These are phyloP conservation scores for Microcebus murinus DNA, from an alignment of 2,113 vertebrate species.

Conservation along the genomic window DNA sequence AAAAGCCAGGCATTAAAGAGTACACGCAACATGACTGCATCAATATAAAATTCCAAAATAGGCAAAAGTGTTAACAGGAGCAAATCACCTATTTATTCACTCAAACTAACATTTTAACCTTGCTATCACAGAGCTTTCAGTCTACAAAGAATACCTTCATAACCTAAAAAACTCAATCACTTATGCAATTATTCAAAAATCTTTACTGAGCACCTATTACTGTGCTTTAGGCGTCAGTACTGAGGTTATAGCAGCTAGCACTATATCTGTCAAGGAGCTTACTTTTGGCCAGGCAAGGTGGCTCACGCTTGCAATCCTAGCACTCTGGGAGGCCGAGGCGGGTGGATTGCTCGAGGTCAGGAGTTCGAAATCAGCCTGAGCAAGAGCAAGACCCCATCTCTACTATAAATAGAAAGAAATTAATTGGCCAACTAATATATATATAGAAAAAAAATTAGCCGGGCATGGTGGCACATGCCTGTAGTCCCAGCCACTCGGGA, in stretches of 20 bases:
- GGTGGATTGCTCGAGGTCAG: too few species aligned
- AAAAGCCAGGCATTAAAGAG: neutral
- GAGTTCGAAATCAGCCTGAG: too few species aligned
- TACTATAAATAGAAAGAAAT: too few species aligned
- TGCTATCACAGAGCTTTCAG: neutral
- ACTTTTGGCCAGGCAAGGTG: neutral
- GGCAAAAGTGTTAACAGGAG: neutral
- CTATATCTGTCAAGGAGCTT: neutral
- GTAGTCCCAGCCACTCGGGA: too few species aligned
- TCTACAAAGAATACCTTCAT: neutral
- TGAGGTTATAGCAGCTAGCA: neutral
- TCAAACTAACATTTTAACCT: neutral
- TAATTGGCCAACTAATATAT: too few species aligned
- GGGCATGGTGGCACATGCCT: too few species aligned
- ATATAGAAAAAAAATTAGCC: too few species aligned
- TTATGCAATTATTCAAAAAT: neutral
- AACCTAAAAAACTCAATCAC: neutral
- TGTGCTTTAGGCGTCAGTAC: neutral
- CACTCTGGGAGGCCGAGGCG: too few species aligned
- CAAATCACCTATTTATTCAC: neutral
- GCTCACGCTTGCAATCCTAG: too few species aligned
- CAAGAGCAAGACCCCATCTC: too few species aligned
- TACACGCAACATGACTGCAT: neutral
- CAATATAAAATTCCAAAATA: slow-evolving; percentile 4
- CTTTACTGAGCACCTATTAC: neutral